These are phyloP conservation scores for Brachypalpus laphriformis DNA, from an alignment of 2,888 invertebrate genomes.

Conservation along the genomic window DNA sequence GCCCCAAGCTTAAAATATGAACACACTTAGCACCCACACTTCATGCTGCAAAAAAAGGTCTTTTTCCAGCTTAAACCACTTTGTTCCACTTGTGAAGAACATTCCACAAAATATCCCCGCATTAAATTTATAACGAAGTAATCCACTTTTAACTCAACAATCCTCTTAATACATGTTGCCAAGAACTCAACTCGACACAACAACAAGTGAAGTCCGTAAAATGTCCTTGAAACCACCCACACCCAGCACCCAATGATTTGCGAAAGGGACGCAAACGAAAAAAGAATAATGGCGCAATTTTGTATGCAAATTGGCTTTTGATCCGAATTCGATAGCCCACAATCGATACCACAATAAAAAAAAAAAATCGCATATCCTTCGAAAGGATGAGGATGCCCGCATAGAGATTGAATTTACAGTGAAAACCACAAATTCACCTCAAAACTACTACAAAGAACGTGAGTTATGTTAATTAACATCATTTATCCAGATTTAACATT, in stretches of 20 bases:
- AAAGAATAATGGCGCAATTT: conserved; percentile 64
- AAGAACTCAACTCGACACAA: conserved; percentile 29
- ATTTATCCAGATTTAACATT: conserved; percentile 68
- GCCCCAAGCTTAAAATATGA: too few species aligned
- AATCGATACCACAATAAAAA: conserved; percentile 56
- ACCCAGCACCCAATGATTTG: background rate
- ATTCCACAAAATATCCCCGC: conserved; percentile 41
- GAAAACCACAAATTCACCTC: conserved; percentile 27
- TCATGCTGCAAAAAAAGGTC: background rate
- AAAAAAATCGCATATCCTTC: background rate
- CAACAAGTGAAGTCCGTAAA: conserved; percentile 50
- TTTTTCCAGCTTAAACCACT: conserved; percentile 23
- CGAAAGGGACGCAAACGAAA: conserved; percentile 6
- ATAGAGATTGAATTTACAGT: conserved; percentile 11
- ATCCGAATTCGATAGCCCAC: conserved; percentile 65
- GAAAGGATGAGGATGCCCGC: background rate
- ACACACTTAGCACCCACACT: conserved; percentile 3
- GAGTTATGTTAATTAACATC: conserved; percentile 58
- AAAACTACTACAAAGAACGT: conserved; percentile 25
- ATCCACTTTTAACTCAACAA: conserved; percentile 71
- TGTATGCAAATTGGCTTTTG: conserved; percentile 69
- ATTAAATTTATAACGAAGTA: conserved; percentile 64
- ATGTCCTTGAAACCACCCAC: conserved; percentile 15
- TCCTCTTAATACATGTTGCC: conserved; percentile 56
- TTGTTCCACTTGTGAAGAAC: conserved; percentile 20